Conservation (phyloP, 2,888 invertebrate genomes). For the Stegophylla sp. region DNA sequence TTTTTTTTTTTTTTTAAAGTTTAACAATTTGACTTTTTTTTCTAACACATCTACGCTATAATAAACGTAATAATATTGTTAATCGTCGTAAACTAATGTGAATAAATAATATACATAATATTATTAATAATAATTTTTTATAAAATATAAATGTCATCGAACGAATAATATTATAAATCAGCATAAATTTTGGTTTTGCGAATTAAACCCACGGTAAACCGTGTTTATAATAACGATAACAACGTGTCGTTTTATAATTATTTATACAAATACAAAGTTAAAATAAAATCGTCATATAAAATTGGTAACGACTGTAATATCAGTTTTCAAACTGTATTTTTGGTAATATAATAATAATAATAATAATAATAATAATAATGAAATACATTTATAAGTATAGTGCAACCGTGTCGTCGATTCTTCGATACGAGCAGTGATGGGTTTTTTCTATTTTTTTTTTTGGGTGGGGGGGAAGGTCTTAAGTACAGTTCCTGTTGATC, state of each 20-base stretch:
- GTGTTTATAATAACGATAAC: neutral
- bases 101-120: neutral
- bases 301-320: constrained; percentile 15
- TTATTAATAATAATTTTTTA: neutral
- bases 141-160: neutral
- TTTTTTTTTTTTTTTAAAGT: neutral
- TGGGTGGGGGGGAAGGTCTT: neutral
- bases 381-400: too few relatives aligned
- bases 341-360: neutral
- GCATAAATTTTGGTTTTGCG: neutral
- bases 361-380: too few relatives aligned
- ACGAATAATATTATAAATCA: constrained; percentile 17
- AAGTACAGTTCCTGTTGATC: constrained; percentile 75
- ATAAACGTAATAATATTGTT: too few relatives aligned
- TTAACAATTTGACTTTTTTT: neutral
- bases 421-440: too few relatives aligned
- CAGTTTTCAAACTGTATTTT: constrained; percentile 14
- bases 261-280: neutral
- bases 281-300: neutral
- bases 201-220: neutral
- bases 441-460: too few relatives aligned
- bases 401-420: too few relatives aligned
- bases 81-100: neutral
- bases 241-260: neutral
- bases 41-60: neutral